A percentile compares a stretch with the other conserved stretches of the same genome.
Evolutionary conservation across 2,113 vertebrate species (phyloP).

Genomic region (Sander vitreus): DNA sequence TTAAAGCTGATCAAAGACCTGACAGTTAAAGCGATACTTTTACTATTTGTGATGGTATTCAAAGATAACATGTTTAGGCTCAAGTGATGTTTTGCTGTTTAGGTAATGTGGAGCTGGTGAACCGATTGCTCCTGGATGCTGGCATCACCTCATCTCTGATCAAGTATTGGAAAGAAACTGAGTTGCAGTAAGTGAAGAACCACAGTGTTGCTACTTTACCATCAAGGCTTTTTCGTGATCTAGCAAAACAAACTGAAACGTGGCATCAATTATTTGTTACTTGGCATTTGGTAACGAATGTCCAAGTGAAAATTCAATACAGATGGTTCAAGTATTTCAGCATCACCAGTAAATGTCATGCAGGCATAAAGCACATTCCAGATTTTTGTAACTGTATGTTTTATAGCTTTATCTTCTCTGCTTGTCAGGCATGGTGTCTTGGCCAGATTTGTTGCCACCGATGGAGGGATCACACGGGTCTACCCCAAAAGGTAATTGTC

Average conservation of each 20-base stretch:
- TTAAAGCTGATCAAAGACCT: neutral
- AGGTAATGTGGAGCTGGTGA: constrained; percentile 92
- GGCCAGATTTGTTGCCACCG: constrained; percentile 94
- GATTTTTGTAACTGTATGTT: constrained; percentile 48
- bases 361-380: constrained; percentile 48
- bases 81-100: constrained; percentile 26
- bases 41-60: neutral
- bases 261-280: constrained; percentile 8
- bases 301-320: constrained; percentile 26
- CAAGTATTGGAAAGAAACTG: constrained; percentile 89
- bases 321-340: constrained; percentile 53
- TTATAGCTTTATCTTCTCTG: constrained; percentile 57
- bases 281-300: constrained; percentile 37
- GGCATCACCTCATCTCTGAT: constrained; percentile 93
- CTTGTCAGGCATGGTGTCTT: constrained; percentile 82
- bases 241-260: constrained; percentile 2
- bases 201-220: neutral
- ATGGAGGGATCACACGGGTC: constrained; percentile 96
- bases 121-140: constrained; percentile 92
- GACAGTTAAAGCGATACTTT: neutral
- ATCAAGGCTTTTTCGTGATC: neutral
- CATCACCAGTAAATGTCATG: constrained; percentile 52
- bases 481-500: constrained; percentile 92
- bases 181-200: constrained; percentile 85
- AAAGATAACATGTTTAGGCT: neutral